Conservation (phyloP, 2,888 invertebrate genomes). For the Lepidochrysops patricia region DNA sequence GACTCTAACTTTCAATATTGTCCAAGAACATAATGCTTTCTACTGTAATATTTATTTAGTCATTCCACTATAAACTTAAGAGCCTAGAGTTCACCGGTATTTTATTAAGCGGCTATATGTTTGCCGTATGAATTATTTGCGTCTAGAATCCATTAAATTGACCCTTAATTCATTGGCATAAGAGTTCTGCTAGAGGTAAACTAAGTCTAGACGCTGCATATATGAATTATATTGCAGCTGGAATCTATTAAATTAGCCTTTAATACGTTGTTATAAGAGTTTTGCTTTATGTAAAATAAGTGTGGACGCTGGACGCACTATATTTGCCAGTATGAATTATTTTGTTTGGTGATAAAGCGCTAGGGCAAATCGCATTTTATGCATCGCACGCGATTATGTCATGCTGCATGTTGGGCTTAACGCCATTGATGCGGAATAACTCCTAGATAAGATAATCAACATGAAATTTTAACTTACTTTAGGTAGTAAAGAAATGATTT, state of each 20-base stretch:
- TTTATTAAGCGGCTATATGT: background rate
- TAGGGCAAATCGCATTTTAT: constrained; percentile 11
- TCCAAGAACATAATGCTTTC: background rate
- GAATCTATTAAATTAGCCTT: no score
- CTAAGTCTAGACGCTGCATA: no score
- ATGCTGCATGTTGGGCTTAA: constrained; percentile 9
- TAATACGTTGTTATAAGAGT: no score
- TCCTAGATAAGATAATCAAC: background rate
- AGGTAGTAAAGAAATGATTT: no score
- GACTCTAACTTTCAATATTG: background rate
- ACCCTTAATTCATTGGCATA: no score
- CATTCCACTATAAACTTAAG: background rate
- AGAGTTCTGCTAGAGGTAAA: no score
- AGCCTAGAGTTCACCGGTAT: background rate
- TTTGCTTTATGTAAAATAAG: no score
- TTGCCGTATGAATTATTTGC: background rate
- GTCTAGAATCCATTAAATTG: no score
- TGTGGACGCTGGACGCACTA: no score
- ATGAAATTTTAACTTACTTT: background rate
- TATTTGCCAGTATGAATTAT: background rate
- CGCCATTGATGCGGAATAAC: background rate
- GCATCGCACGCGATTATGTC: constrained; percentile 13
- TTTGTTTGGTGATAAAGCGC: constrained; percentile 7
- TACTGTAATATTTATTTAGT: background rate
- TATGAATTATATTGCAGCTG: no score